Evolutionary conservation across 2,113 vertebrate species (phyloP), one percentile per base, ranked within the genome.

Genomic region (Oceanites oceanicus): DNA sequence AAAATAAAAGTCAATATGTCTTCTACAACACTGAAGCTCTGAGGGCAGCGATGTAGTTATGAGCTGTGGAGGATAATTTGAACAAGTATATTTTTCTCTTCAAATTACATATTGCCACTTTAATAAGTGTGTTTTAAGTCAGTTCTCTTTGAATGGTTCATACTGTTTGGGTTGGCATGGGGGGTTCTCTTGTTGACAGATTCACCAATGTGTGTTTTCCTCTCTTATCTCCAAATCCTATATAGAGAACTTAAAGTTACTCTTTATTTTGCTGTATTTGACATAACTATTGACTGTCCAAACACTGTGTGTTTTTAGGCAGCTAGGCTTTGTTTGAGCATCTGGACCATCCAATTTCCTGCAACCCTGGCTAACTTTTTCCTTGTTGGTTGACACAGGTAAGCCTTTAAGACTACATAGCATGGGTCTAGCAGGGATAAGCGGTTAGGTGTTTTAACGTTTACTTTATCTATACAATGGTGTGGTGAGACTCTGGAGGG

Each of bases 1-100:
- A 94, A 97, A 96, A 86, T 71, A 80, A 86, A 96, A 97, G 82
- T 96, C 93, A 97, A 91, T 97, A 96, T 87, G 93, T 86, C 87
- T 96, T 96, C 68, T 94, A 70, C 44, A 92, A n/a, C 62, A 63
- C 77, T 85, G 93, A 86, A 96, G 95, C 90, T 96, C 67, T 1
- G 45, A 96, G 85, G 94, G 79, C 94, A 96, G 76, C 30, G 71
- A 94, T 67, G 77, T 67, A 70, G 75, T 94, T 93, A 84, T 65
- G 79, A 94, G 90, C 86, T 11, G 9, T 50, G 50, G 85, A 89
- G 86, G 74, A 96, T 95, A 96, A 93, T 92, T 86, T 87, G 90
- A 94, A 90, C 92, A 96, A 91, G 72, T 92, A 22, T 62, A 76
- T 88, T 3, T 93, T 97, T 97, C 79, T 83, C 50, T 95, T 96